Base-by-base conservation (phyloP, 2,113 vertebrate species). In the Brienomyrus brachyistius region DNA sequence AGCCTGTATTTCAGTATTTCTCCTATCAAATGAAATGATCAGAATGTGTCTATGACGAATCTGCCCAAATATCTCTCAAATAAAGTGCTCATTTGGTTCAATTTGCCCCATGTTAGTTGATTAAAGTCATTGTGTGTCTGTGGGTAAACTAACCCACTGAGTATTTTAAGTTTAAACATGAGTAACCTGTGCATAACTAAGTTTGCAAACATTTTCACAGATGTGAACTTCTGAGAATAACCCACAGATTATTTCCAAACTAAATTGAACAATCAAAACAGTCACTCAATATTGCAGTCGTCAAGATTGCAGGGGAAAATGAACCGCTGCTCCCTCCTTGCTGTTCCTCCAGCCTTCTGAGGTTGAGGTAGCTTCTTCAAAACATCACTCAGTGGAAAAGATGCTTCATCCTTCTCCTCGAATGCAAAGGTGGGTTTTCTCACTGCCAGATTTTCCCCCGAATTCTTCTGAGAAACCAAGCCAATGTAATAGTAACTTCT, bases 281-380 rank as follows among this genome's bases (percentile, higher is more conserved):
- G 86, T 66, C 87, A 90, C 48, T 52, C 59, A 70, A 52, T 85
- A 90, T 77, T 31, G 59, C 85, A 77, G 0, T 74, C 74, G 10
- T 88, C 66, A 54, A 56, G 19, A 5, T 56, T 56, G 17, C 52
- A 21, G 52, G 52, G 52, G 19, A 56, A 62, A 2, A 83, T 84
- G 70, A 90, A 50, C 23, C 23, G n/a, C 17, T 89, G 40, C 87
- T 88, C 87, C 90, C 13, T 90, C 56, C 77, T 90, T 4, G 17
- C 35, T 48, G 87, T 83, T 50, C 35, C 87, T 43, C 50, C 10
- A 50, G n/a, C 40, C 50, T 80, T 90, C 88, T 66, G 90, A 45
- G 90, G 86, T 70, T 17, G 52, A 6, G 51, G 89, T 70, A 70
- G 89, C n/a, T 52, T 86, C 52, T 66, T 89, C 6, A 52, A 59